Evolutionary conservation across 2,888 invertebrate species (phyloP), one percentile per base, ranked within the genome.

Genomic region (Megastigmus dorsalis): DNA sequence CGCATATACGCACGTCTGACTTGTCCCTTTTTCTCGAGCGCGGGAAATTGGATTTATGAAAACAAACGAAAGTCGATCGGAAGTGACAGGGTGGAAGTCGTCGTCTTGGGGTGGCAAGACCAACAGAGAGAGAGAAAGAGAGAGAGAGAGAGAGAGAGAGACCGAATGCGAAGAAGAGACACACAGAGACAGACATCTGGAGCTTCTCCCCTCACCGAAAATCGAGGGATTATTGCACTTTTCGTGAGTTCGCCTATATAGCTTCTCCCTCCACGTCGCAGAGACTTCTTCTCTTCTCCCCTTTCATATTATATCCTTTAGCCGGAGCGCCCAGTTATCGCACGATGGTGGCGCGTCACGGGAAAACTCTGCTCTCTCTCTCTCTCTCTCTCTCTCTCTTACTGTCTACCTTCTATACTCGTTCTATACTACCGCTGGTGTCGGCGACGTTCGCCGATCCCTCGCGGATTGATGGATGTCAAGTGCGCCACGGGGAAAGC

Each of bases 221-320:
- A 80, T 76, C 79, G 77, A 60, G 36, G 75, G 77, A 79, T 80
- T 80, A 80, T 80, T 80, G 80, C 80, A 81, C 79, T 80, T 78
- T 75, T 78, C 75, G 71, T 75, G 30, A 62, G 67, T 33, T 50
- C 30, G 54, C 28, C 38, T 38, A 10, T 45, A 6, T 30, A 13
- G 13, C 23, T 15, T 75, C 77, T 71, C 55, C 57, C 66, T 68
- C 33, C 48, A 55, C 65, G 45, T 45, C 57, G 62, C 59, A 62
- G 20, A 2, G 28, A 15, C n/a, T 36, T n/a, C n/a, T n/a, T n/a
- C n/a, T n/a, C n/a, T n/a, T n/a, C n/a, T n/a, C n/a, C n/a, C n/a
- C n/a, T n/a, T n/a, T n/a, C n/a, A n/a, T n/a, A n/a, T n/a, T n/a
- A n/a, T n/a, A n/a, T n/a, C n/a, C n/a, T n/a, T n/a, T 18, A 0